These are phyloP conservation scores for Neoitamus cyanurus DNA, from an alignment of 2,888 invertebrate genomes.

Conservation along the genomic window DNA sequence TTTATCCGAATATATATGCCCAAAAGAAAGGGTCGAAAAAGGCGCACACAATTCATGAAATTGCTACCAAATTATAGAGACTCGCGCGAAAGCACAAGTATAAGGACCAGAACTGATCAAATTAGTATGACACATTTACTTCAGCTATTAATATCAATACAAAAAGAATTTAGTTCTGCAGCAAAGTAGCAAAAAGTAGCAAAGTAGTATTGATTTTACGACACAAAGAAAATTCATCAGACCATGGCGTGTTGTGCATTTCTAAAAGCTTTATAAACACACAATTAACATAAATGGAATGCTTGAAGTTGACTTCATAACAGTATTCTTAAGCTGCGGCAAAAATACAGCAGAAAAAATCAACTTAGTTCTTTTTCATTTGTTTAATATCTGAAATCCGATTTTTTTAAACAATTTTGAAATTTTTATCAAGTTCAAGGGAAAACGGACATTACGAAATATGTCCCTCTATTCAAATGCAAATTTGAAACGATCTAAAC, in stretches of 20 bases:
- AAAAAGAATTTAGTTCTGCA: neutral
- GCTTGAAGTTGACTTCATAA: neutral
- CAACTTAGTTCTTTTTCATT: neutral
- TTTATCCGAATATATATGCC: neutral
- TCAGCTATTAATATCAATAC: neutral
- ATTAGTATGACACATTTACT: neutral
- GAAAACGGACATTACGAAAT: neutral
- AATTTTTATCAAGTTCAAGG: constrained; percentile 18
- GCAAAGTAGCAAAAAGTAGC: too few species aligned
- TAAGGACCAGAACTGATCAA: neutral
- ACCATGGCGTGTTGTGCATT: neutral
- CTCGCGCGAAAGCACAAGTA: neutral
- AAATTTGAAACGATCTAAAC: constrained; percentile 15
- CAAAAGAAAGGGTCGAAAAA: neutral
- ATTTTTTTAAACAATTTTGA: constrained; percentile 7
- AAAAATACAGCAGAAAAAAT: neutral
- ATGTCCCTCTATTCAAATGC: constrained; percentile 14
- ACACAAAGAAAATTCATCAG: neutral
- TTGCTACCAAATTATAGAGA: neutral
- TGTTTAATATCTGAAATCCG: neutral
- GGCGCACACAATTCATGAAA: neutral
- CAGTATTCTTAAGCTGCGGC: neutral
- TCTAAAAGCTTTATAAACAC: neutral
- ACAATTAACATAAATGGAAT: neutral
- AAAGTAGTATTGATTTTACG: neutral